phyloP scores from a whole-genome alignment of 2,888 invertebrate genomes.

The Ceraclea dissimilis region DNA sequence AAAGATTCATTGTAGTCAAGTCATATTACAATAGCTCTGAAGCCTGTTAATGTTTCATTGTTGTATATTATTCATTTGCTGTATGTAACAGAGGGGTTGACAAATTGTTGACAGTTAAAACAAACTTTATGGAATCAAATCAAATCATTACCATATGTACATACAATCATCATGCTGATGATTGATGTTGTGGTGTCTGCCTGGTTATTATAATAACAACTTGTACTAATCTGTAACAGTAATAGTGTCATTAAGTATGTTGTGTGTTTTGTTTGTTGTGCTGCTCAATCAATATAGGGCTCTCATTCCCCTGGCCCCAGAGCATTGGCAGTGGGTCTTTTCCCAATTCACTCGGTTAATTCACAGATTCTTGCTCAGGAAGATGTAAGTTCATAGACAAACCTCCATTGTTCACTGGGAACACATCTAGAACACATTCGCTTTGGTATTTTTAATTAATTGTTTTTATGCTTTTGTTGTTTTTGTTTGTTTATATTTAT shows the following conservation, averaged over 20 bases:
- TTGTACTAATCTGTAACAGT: not conserved
- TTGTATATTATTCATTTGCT: too few relatives aligned
- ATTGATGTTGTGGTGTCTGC: too few relatives aligned
- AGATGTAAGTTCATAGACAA: constrained; percentile 67
- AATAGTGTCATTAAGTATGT: too few relatives aligned
- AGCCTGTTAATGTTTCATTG: too few relatives aligned
- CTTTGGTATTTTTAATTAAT: not conserved
- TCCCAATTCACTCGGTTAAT: constrained; percentile 81
- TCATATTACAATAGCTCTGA: too few relatives aligned
- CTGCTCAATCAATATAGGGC: constrained; percentile 56
- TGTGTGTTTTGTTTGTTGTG: constrained; percentile 2
- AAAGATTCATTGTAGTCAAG: too few relatives aligned
- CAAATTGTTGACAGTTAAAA: too few relatives aligned
- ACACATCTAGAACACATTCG: too few relatives aligned
- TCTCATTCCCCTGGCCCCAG: constrained; percentile 89
- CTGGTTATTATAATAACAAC: not conserved
- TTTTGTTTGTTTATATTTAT: not conserved
- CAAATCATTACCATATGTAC: constrained; percentile 2
- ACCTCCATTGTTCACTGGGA: not conserved
- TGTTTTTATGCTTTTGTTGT: not conserved
- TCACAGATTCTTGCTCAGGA: constrained; percentile 80
- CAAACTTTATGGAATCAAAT: too few relatives aligned
- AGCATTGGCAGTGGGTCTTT: constrained; percentile 83
- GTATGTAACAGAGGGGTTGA: too few relatives aligned
- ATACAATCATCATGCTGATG: too few relatives aligned